Evolutionary conservation across 2,888 invertebrate genomes (phyloP), one percentile per base, ranked within the genome.

Genomic region (Noctuana brunneofusca): DNA sequence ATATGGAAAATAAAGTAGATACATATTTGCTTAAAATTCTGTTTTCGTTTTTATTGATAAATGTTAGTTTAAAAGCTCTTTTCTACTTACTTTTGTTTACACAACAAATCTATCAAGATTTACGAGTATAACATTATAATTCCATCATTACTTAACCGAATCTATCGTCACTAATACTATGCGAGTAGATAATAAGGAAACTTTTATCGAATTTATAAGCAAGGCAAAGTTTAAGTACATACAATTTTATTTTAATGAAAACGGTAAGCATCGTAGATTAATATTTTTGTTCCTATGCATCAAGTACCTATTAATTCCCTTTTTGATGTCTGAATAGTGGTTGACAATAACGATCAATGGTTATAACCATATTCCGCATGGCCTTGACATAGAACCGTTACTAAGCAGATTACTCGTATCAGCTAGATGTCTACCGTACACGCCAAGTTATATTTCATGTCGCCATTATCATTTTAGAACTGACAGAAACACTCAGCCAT

Each of bases 331-430:
- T 4, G 22, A 46, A 46, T 46, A 55, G 24, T 55, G 24, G 38
- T 24, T 48, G 48, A 48, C 32, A 48, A 57, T 35, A 32, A 32
- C 20, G 4, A 32, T 48, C n/a, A 57, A 48, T 14, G 32, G 48
- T 48, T 22, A 46, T 46, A 20, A 46, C 46, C 18, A 46, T 46
- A 20, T 35, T 50, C 52, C 27, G 46, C 59, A 52, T 58, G 64
- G 62, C 68, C 70, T 68, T 70, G 72, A 69, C 67, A 68, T 67
- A 69, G 64, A 65, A 62, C 67, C 50, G 63, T 65, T 66, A 64
- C 65, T 48, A 63, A 67, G 66, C 52, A 67, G 68, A 71, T 71
- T 69, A 35, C 60, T 54, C 24, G 46, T 35, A 54, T 60, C 65
- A 69, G 64, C 65, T 65, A 66, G 65, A 67, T 70, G 66, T 64